Evolutionary conservation across 2,113 vertebrate species (phyloP).

Genomic region (Cyprinus carpio): DNA sequence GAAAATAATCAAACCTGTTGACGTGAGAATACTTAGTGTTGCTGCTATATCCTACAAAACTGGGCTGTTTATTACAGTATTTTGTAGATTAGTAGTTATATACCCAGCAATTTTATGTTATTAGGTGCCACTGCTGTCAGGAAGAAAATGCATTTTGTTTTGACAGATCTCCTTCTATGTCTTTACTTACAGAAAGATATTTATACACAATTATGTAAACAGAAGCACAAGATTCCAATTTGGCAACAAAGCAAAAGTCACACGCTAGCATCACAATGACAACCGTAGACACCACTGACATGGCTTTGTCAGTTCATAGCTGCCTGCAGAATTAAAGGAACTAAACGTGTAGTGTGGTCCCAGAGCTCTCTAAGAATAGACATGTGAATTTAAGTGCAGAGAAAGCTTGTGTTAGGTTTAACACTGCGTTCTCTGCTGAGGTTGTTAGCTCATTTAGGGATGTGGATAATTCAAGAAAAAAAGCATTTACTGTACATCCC

Average conservation of each 20-base stretch:
- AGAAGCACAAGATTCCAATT: not conserved
- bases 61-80: not conserved
- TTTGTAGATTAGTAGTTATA: not conserved
- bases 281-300: not conserved
- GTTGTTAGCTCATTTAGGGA: conserved; percentile 64
- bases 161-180: not conserved
- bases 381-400: conserved; percentile 27
- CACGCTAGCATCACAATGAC: not conserved
- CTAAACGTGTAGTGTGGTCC: not conserved
- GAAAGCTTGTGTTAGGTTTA: conserved; percentile 47
- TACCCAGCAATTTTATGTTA: not conserved
- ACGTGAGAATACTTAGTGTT: not conserved
- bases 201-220: not conserved
- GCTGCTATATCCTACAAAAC: not conserved
- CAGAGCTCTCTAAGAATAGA: conserved; percentile 11
- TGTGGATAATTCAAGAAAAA: conserved; percentile 69
- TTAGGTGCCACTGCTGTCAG: not conserved
- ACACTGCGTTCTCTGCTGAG: conserved; percentile 52
- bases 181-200: not conserved
- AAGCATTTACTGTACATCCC: conserved; percentile 62
- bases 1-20: no score
- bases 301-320: not conserved
- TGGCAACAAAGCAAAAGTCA: not conserved
- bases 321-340: conserved; percentile 4
- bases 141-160: not conserved